Conservation (phyloP, 2,113 vertebrate species). For the Rattus rattus region DNA sequence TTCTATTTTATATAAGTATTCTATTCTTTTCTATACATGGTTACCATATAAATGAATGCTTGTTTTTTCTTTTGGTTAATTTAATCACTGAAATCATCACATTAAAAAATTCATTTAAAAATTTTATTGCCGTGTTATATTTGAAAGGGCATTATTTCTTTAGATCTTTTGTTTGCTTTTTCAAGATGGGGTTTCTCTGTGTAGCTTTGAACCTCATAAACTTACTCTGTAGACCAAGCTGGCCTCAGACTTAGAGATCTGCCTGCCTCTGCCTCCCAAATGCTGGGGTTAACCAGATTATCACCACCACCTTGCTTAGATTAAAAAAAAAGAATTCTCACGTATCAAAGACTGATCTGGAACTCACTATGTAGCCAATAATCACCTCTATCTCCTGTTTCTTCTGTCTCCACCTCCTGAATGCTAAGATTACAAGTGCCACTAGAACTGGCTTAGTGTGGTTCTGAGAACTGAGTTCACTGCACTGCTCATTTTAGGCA, state of each 20-base stretch:
- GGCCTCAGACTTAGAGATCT: not conserved
- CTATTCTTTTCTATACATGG: not conserved
- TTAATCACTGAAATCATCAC: not conserved
- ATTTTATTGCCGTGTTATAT: not conserved
- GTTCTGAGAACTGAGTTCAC: not conserved
- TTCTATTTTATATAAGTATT: not conserved
- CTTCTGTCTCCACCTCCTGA: not conserved
- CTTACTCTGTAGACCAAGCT: not conserved
- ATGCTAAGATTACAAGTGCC: not conserved
- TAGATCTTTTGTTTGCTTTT: not conserved
- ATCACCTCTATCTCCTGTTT: not conserved
- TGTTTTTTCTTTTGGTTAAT: not conserved
- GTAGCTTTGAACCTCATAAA: not conserved
- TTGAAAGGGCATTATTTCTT: not conserved
- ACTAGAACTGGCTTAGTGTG: not conserved
- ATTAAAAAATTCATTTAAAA: not conserved
- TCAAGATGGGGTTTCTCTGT: not conserved
- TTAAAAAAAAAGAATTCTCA: not conserved
- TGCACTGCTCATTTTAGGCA: not conserved
- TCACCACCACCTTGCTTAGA: not conserved
- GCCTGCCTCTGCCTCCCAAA: not conserved
- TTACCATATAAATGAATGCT: not conserved
- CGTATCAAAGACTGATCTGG: not conserved
- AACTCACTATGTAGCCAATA: not conserved
- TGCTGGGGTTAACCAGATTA: not conserved